Base-by-base conservation (phyloP, 2,888 invertebrate genomes). In the Plemyria rubiginata region DNA sequence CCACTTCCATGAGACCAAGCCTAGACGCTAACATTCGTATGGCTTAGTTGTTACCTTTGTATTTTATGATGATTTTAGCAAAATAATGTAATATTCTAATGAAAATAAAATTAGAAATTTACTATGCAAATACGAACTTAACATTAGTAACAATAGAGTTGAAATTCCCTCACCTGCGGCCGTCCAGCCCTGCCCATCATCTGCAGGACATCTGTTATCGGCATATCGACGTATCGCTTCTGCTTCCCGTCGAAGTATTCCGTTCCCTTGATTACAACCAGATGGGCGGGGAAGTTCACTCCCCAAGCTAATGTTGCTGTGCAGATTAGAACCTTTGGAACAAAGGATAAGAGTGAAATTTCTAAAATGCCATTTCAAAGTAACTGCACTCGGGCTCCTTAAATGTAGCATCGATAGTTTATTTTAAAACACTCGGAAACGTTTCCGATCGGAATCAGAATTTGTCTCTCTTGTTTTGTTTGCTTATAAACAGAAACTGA, bases 181-280 rank as follows among this genome's bases (percentile, higher is more conserved):
- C 99, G 94, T 0, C 99, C 99, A 61, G 99, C 99, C 60, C 99
- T 94, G 1, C 99, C 99, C 96, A 99, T 99, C 99, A 99, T 99
- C 90, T 99, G 99, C 61, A 99, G 93, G 0, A 99, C 99, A 90
- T 99, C 99, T 0, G 99, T 99, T 54, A 99, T 99, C 0, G 99
- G 99, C 97, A 99, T 99, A 82, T 99, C 99, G 9, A 99, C 98
- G 87, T 99, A 99, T 73, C 99, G 95, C 82, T 98, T 97, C 32
- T 96, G 95, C 85, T 99, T 99, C 0, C 99, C 99, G 86, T 99
- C 99, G 84, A 96, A 99, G 87, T 98, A 99, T 87, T 99, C 99
- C 0, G 99, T 99, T 62, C 99, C 99, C 87, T 99, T 99, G 71
- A 99, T 96, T n/a, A 99, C 96, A 0, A 99, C 99, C 54, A 99